Percentiles rank a stretch among this genome's conserved stretches.
Evolutionary conservation across 1,140 invertebrate species (phyloP).

Genomic region (Dolichoris vasculosae): DNA sequence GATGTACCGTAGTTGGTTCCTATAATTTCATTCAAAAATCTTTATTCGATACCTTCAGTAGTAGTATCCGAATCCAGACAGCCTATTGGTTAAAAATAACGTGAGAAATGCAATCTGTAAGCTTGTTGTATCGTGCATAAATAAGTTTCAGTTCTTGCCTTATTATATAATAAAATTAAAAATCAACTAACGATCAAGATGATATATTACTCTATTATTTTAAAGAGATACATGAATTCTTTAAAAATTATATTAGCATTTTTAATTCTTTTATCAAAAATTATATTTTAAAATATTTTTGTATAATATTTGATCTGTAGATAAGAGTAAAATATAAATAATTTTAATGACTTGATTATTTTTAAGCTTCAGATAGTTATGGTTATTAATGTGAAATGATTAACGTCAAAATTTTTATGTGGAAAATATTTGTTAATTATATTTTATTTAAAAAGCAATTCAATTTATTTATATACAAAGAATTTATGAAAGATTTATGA

Average conservation of each 20-base stretch:
- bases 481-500: background rate
- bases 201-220: background rate
- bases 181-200: background rate
- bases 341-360: no score
- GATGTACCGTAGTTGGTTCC: background rate
- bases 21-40: background rate
- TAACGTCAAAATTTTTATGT: no score
- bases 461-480: no score
- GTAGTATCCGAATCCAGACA: background rate
- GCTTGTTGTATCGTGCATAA: background rate
- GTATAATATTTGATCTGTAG: no score
- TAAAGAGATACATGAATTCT: background rate
- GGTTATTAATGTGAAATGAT: no score
- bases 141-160: background rate
- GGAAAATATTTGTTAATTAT: no score
- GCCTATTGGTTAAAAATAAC: background rate
- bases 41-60: slow-evolving; percentile 4
- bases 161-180: background rate
- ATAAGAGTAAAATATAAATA: no score
- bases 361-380: no score
- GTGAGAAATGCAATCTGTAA: background rate
- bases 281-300: no score
- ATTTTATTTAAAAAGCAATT: no score
- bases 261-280: no score
- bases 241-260: background rate